A percentile compares a stretch with the other conserved stretches of the same genome.
These are phyloP conservation scores for Colinus virginianus DNA, from an alignment of 2,113 vertebrate genomes.

Conservation along the genomic window DNA sequence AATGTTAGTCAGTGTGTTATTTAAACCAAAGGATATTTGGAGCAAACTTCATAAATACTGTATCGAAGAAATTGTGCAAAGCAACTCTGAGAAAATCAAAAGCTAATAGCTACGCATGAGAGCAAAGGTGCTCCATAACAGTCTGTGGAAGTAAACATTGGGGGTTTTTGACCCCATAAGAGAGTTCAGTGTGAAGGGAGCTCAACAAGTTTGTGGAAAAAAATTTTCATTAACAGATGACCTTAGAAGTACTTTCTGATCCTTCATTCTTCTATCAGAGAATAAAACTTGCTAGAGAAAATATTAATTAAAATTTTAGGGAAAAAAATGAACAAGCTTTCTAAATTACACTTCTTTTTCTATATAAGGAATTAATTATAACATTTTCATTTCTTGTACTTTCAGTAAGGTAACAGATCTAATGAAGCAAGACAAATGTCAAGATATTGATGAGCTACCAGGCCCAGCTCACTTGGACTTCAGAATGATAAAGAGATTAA, in stretches of 20 bases:
- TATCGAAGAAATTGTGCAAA: background rate
- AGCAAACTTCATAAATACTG: background rate
- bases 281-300: background rate
- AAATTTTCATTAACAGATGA: background rate
- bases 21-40: background rate
- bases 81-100: background rate
- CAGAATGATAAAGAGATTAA: background rate
- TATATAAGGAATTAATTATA: background rate
- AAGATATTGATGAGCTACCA: background rate
- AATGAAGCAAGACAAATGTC: background rate
- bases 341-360: background rate
- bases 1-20: background rate
- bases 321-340: background rate
- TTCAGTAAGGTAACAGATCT: background rate
- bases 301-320: background rate
- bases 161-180: background rate
- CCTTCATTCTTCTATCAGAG: background rate
- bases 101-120: background rate
- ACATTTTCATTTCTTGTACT: background rate
- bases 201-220: background rate
- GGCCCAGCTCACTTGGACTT: background rate
- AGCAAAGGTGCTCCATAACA: background rate
- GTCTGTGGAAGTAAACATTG: background rate
- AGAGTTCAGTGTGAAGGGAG: background rate
- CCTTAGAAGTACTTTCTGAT: background rate